phyloP scores from a whole-genome alignment of 2,797 vertebrate species.

The Acrossocheilus fasciatus region DNA sequence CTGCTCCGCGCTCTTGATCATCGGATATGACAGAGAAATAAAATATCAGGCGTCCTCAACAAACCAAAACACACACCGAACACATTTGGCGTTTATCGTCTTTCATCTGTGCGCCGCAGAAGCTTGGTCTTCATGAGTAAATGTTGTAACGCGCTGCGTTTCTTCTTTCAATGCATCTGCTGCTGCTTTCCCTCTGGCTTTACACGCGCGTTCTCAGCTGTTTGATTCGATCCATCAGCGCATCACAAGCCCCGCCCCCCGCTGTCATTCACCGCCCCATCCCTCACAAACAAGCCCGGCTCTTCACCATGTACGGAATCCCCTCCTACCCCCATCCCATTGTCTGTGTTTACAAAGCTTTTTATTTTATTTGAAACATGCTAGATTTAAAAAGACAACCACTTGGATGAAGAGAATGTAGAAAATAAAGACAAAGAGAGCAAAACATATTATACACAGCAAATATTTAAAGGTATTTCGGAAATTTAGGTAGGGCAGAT shows the following conservation, averaged over 20 bases:
- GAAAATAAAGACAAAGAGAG: neutral
- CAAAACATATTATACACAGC: too few species aligned
- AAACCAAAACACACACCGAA: neutral
- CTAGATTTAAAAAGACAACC: too few species aligned
- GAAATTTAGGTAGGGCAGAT: neutral
- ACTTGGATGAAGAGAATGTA: too few species aligned
- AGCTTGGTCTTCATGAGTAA: neutral
- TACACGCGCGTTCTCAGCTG: slow-evolving; percentile 75
- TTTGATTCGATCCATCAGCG: slow-evolving; percentile 68
- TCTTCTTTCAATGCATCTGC: slow-evolving; percentile 44
- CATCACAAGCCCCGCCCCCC: slow-evolving; percentile 35
- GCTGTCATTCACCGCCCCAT: neutral
- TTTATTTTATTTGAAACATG: neutral
- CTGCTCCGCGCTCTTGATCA: slow-evolving; percentile 62
- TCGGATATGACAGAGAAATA: slow-evolving; percentile 60
- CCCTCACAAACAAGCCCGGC: neutral
- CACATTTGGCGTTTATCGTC: slow-evolving; percentile 26
- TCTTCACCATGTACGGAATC: neutral
- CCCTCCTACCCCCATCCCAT: neutral
- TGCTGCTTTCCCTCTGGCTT: slow-evolving; percentile 53
- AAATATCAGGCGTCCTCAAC: slow-evolving; percentile 42
- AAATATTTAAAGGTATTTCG: neutral
- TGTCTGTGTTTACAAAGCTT: neutral
- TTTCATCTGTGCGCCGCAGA: neutral
- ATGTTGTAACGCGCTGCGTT: neutral